These are phyloP conservation scores for Zaprionus capensis DNA, from an alignment of 1,140 invertebrate genomes.

Conservation along the genomic window DNA sequence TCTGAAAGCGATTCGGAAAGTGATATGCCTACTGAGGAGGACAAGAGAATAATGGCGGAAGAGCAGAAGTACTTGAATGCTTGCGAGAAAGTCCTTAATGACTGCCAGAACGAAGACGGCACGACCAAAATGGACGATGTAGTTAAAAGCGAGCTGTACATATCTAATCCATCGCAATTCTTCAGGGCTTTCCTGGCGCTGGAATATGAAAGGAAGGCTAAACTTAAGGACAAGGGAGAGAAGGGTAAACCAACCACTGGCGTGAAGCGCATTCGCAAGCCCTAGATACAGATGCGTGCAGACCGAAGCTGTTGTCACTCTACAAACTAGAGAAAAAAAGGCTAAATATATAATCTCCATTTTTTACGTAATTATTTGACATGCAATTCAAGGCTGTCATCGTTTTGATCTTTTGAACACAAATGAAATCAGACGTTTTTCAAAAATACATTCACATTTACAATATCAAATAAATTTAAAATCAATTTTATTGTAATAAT, in stretches of 20 bases:
- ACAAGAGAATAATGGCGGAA: background rate
- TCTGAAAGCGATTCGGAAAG: no score
- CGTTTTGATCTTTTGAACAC: no score
- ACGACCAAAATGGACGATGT: background rate
- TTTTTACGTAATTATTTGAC: background rate
- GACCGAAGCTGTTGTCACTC: background rate
- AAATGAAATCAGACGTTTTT: background rate
- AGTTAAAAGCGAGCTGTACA: background rate
- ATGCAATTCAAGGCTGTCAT: background rate
- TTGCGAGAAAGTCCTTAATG: background rate
- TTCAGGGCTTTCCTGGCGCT: background rate
- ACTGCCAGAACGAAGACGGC: background rate
- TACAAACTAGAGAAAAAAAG: background rate
- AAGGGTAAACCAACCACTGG: background rate
- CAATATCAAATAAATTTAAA: no score
- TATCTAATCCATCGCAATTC: background rate
- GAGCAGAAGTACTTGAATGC: background rate
- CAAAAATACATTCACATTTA: no score
- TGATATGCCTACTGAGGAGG: background rate
- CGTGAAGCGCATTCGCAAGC: background rate
- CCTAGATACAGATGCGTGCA: background rate
- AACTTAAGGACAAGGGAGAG: background rate
- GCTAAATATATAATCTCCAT: background rate
- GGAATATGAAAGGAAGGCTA: background rate
- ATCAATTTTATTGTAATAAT: no score